Percentiles rank a stretch among this genome's conserved stretches.
Conservation (phyloP, 2,797 vertebrate species). For the Tenualosa ilisha region DNA sequence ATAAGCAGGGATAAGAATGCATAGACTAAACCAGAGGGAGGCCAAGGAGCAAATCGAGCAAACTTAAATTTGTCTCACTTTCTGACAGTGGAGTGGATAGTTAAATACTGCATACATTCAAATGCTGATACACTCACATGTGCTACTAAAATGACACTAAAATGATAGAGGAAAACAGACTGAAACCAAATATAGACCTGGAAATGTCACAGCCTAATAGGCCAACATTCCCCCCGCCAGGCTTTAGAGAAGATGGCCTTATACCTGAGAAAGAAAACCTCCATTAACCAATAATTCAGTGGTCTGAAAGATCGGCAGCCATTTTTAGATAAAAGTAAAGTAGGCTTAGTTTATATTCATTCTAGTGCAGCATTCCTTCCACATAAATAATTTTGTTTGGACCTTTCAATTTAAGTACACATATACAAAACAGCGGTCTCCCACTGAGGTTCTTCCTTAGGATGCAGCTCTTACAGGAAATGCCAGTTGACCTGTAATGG, state of each 20-base stretch:
- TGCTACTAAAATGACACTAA: neutral
- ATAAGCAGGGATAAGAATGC: neutral
- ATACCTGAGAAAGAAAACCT: neutral
- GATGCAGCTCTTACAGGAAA: constrained; percentile 22
- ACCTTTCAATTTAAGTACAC: neutral
- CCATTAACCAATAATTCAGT: neutral
- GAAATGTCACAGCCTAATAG: neutral
- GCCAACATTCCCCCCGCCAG: neutral
- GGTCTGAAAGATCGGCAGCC: neutral
- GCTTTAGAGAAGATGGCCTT: neutral
- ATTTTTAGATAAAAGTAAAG: constrained; percentile 6
- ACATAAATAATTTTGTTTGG: neutral
- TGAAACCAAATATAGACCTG: neutral
- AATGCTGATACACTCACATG: neutral
- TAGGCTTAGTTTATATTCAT: neutral
- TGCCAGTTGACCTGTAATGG: constrained; percentile 40
- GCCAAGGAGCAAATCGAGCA: neutral
- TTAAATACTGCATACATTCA: neutral
- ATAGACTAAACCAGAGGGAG: neutral
- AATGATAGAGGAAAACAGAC: neutral
- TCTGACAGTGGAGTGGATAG: neutral
- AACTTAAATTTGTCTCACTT: neutral
- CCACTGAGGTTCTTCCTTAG: neutral
- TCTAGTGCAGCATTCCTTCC: neutral
- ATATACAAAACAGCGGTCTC: neutral